Conservation (phyloP, 2,797 vertebrate genomes). For the Dryobates pubescens region DNA sequence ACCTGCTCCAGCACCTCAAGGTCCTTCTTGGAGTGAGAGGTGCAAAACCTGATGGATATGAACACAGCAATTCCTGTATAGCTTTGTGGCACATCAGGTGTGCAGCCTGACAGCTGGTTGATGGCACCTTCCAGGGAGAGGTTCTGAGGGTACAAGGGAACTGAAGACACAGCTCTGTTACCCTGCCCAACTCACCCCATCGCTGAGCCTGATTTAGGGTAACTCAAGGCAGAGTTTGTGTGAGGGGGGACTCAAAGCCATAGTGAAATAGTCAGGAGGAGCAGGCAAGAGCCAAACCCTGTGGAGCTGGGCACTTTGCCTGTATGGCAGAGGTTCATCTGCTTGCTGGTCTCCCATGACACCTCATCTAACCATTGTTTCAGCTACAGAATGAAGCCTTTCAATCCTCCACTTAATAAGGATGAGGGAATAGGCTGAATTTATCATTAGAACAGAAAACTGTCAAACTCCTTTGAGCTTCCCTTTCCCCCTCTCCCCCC, state of each 20-base stretch:
- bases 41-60: neutral
- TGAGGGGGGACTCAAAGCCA: neutral
- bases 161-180: neutral
- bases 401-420: neutral
- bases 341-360: neutral
- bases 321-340: neutral
- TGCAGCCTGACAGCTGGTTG: neutral
- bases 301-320: neutral
- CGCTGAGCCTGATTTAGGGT: fast-evolving
- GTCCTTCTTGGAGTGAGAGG: neutral
- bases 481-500: neutral
- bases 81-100: neutral
- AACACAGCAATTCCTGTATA: neutral
- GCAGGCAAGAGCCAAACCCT: neutral
- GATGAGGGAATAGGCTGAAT: neutral
- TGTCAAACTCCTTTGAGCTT: neutral
- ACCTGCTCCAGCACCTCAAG: neutral
- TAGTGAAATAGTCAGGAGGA: neutral
- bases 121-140: neutral
- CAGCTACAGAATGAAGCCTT: neutral
- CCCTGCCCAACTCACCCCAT: neutral
- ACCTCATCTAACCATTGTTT: neutral
- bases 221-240: neutral
- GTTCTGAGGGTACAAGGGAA: neutral
- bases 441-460: neutral